Evolutionary conservation across 1,140 invertebrate species (phyloP), one percentile per base, ranked within the genome.

Genomic region (Cherax quadricarinatus): DNA sequence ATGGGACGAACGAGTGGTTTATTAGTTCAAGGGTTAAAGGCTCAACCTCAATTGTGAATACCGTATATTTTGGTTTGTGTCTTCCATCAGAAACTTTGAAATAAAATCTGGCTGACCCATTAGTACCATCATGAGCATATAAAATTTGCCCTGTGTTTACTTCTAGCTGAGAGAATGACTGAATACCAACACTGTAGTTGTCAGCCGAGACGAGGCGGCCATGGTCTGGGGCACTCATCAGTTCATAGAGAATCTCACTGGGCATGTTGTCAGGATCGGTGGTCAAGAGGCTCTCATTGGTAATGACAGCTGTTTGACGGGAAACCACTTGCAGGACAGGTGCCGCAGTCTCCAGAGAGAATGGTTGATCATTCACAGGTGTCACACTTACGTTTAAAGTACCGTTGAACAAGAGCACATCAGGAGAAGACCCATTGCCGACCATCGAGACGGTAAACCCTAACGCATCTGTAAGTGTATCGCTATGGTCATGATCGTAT

Each of bases 321-420:
- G 94, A 92, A 12, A 95, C 97, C 0, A 98, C 97, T 66, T 96
- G 96, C 94, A 98, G 97, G 94, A 96, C 96, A 0, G 98, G 97
- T 0, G 96, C 96, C 85, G 97, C 96, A 9, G 98, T 98, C 6
- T 97, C 94, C 48, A 99, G 95, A 94, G 96, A 96, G 94, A 99
- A 99, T 3, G 97, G 97, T 95, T 99, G 96, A 95, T 99, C 98
- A 94, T 99, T 99, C 0, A 99, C 97, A 0, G 98, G 98, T 88
- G 96, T 96, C n/a, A 99, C 96, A 14, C 96, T 96, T 3, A 99
- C 96, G 4, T 97, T 96, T 41, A 99, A 96, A 5, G 97, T 97
- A 51, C 97, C 96, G 94, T 98, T 98, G 94, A 97, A 98, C 0
- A 98, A 95, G 7, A 97, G 96, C 4, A 98, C 96, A 93, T 97